These are phyloP conservation scores for Limnephilus lunatus DNA, from an alignment of 2,888 invertebrate genomes.

Conservation along the genomic window DNA sequence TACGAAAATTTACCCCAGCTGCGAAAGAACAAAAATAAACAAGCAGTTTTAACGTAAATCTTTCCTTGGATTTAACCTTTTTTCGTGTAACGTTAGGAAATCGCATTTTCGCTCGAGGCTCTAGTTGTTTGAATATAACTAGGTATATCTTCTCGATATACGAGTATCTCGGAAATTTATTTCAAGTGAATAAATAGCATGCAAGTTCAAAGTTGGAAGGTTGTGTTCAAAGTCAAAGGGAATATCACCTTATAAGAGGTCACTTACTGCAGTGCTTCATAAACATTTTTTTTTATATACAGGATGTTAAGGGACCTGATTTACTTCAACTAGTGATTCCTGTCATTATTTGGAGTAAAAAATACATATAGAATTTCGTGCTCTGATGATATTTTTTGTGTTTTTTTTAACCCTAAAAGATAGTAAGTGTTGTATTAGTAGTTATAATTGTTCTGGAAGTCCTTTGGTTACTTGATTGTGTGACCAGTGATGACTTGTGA, in stretches of 20 bases:
- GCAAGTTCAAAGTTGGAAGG: neutral
- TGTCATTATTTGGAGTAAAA: too few relatives aligned
- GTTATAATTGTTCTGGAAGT: too few relatives aligned
- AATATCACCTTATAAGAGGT: neutral
- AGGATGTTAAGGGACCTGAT: too few relatives aligned
- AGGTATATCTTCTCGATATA: neutral
- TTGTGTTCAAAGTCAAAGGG: neutral
- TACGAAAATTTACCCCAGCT: neutral
- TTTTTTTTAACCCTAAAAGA: too few relatives aligned
- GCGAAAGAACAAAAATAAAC: neutral
- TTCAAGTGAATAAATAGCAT: neutral
- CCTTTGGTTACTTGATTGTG: too few relatives aligned
- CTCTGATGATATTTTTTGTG: too few relatives aligned
- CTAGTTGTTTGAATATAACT: neutral
- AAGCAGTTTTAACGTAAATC: neutral
- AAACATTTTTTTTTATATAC: neutral
- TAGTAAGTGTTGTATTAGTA: too few relatives aligned
- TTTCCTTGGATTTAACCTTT: neutral
- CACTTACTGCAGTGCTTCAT: neutral
- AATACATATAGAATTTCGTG: too few relatives aligned
- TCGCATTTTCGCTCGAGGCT: neutral
- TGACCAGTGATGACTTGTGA: too few relatives aligned
- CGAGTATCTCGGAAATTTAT: neutral
- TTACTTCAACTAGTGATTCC: too few relatives aligned
- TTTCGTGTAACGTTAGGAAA: neutral